Evolutionary conservation across 1,140 invertebrate species (phyloP).

Genomic region (Schlechtendalia chinensis): DNA sequence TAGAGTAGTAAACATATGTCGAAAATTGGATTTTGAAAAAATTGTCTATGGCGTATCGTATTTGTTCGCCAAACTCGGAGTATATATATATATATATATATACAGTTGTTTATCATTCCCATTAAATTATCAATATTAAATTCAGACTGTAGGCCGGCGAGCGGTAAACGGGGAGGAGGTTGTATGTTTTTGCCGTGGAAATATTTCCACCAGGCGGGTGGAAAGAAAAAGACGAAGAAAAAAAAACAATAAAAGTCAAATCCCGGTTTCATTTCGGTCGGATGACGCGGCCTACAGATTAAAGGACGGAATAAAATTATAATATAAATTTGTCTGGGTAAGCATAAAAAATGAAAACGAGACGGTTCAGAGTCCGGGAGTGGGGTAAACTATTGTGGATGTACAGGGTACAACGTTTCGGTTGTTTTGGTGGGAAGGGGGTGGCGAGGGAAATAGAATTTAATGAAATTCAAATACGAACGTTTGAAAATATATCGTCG

Average conservation of each 20-base stretch:
- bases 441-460: background rate
- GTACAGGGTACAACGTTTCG: constrained; percentile 17
- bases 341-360: constrained; percentile 40
- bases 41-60: background rate
- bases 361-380: background rate
- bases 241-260: constrained; percentile 50
- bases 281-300: constrained; percentile 46
- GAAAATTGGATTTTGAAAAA: too few species aligned
- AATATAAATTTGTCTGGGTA: constrained; percentile 49
- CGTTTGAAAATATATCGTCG: background rate
- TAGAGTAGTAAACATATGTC: too few species aligned
- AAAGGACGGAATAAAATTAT: constrained; percentile 48
- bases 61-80: background rate
- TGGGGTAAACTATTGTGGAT: constrained; percentile 22
- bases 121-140: constrained; percentile 48
- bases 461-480: constrained; percentile 32
- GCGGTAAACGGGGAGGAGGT: background rate
- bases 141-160: constrained; percentile 4
- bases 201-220: constrained; percentile 15
- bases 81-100: background rate
- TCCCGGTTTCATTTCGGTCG: constrained; percentile 47
- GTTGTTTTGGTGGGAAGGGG: background rate
- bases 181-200: constrained; percentile 29
- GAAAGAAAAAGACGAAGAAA: too few species aligned
- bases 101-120: constrained; percentile 21